phyloP scores from a whole-genome alignment of 2,888 invertebrate species.

The Xylota sylvarum region DNA sequence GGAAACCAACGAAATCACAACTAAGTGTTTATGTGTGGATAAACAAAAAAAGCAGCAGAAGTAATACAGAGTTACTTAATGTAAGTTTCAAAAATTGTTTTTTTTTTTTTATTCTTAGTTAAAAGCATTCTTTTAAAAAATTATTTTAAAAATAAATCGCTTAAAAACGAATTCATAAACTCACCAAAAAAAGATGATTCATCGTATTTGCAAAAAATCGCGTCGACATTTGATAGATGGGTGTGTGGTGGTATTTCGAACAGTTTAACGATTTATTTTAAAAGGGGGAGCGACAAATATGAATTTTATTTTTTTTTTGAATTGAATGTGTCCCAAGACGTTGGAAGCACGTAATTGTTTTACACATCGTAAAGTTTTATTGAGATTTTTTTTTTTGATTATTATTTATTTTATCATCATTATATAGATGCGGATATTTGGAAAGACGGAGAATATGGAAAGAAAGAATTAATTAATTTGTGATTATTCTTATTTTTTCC shows the following conservation, averaged over 20 bases:
- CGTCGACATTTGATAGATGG: conserved; percentile 39
- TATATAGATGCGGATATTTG: conserved; percentile 56
- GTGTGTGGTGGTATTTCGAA: conserved; percentile 42
- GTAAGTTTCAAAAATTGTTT: conserved; percentile 52
- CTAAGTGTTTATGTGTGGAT: conserved; percentile 67
- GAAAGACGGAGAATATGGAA: conserved; percentile 73
- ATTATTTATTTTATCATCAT: conserved; percentile 38
- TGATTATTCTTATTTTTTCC: conserved; percentile 57
- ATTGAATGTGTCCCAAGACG: conserved; percentile 56
- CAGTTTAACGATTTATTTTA: conserved; percentile 28
- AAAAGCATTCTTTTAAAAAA: conserved; percentile 73
- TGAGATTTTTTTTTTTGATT: conserved; percentile 16
- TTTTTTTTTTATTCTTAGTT: conserved; percentile 60
- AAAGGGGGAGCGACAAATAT: conserved; percentile 7
- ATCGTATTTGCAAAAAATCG: conserved; percentile 69
- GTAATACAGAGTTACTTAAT: conserved; percentile 60
- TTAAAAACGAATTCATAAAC: conserved; percentile 74
- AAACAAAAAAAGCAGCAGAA: conserved; percentile 69
- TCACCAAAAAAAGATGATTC: conserved; percentile 74
- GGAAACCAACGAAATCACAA: conserved; percentile 70
- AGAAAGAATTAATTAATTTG: conserved; percentile 72
- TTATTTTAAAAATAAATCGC: conserved; percentile 66
- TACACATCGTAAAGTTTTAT: conserved; percentile 26
- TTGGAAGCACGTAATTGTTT: conserved; percentile 54
- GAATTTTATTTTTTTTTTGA: too few species aligned